Conservation (phyloP, 2,888 invertebrate species). For the Zootermopsis nevadensis region DNA sequence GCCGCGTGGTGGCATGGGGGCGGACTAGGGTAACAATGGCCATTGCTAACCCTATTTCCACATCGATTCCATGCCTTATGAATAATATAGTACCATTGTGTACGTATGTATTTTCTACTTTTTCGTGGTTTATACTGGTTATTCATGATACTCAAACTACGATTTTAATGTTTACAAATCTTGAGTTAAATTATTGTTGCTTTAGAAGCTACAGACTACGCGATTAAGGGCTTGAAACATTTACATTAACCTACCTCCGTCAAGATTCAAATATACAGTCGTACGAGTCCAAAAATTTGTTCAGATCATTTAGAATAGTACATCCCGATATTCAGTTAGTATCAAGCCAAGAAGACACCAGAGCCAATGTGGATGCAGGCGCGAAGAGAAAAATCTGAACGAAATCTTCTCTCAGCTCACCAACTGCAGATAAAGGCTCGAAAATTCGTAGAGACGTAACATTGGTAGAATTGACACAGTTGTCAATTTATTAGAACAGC, state of each 20-base stretch:
- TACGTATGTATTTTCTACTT: neutral
- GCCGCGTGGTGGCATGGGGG: conserved; percentile 23
- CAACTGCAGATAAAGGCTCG: too few species aligned
- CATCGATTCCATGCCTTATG: conserved; percentile 1
- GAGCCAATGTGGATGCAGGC: too few species aligned
- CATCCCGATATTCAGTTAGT: too few species aligned
- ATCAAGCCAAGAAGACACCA: too few species aligned
- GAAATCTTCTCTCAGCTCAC: too few species aligned
- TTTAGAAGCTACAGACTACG: too few species aligned
- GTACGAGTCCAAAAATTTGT: too few species aligned
- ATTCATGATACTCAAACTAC: neutral
- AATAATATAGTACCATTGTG: conserved; percentile 28
- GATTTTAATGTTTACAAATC: neutral
- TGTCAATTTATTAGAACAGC: neutral
- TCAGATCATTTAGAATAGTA: too few species aligned
- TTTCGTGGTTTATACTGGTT: neutral
- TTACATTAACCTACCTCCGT: too few species aligned
- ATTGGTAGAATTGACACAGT: neutral
- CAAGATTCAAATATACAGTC: too few species aligned
- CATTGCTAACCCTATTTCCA: conserved; percentile 7
- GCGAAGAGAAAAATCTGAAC: too few species aligned
- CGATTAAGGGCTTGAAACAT: too few species aligned
- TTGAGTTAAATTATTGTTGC: neutral
- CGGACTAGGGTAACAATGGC: conserved; percentile 22
- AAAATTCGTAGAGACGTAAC: neutral